Evolutionary conservation across 1,140 invertebrate genomes (phyloP).

Genomic region (Eriosoma lanigerum): DNA sequence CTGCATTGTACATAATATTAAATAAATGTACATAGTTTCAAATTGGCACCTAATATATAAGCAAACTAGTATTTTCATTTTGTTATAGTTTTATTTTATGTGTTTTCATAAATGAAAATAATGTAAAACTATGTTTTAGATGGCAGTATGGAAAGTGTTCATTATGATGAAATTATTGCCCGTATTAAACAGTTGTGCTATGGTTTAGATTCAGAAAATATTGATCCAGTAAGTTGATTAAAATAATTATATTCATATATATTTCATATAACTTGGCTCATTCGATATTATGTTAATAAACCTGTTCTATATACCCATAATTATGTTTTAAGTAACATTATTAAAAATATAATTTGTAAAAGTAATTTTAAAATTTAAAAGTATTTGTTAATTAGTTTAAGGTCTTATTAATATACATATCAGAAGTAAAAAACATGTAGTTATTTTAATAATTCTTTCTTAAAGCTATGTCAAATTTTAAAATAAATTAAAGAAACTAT

Average conservation of each 20-base stretch:
- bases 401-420: no score
- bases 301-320: background rate
- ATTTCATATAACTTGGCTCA: no score
- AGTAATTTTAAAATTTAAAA: background rate
- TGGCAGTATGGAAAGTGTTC: constrained; percentile 86
- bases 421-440: no score
- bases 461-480: no score
- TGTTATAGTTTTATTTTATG: no score
- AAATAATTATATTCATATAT: background rate
- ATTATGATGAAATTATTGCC: constrained; percentile 98
- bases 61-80: no score
- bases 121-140: constrained; percentile 65
- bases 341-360: background rate
- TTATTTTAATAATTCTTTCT: no score
- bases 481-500: no score
- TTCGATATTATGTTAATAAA: background rate
- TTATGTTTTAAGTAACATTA: background rate
- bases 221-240: constrained; percentile 81
- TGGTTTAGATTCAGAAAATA: constrained; percentile 91
- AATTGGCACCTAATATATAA: no score
- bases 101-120: no score
- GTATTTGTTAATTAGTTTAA: background rate
- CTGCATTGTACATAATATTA: no score
- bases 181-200: constrained; percentile 94
- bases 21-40: no score